A percentile compares a stretch with the other conserved stretches of the same genome.
Conservation (phyloP, 2,113 vertebrate genomes). For the Climacteris rufus region DNA sequence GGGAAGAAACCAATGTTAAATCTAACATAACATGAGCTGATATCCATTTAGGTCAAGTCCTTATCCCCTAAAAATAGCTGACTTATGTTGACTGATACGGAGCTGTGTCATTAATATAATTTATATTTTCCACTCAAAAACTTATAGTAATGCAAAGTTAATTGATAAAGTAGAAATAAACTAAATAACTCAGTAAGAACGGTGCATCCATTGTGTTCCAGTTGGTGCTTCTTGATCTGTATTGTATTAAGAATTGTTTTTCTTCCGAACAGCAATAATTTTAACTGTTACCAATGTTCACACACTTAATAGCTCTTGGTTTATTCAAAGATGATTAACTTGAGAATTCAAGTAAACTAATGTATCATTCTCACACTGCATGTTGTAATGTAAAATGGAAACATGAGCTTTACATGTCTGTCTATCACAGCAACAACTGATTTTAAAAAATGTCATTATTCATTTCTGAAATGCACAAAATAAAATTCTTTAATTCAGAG, state of each 20-base stretch:
- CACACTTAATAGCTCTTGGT: not conserved
- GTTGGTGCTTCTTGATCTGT: not conserved
- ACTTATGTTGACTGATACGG: not conserved
- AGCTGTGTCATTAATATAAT: not conserved
- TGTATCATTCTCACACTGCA: slow-evolving; percentile 17
- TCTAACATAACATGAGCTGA: not conserved
- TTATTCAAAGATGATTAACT: not conserved
- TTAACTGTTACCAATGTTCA: not conserved
- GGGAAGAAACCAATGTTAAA: not conserved
- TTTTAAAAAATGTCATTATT: slow-evolving; percentile 39
- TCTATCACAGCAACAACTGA: slow-evolving; percentile 29
- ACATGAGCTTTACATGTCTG: slow-evolving; percentile 30
- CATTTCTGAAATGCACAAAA: slow-evolving; percentile 67
- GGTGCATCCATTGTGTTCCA: not conserved
- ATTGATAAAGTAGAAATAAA: not conserved
- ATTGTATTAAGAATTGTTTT: not conserved
- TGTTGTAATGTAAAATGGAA: slow-evolving; percentile 34
- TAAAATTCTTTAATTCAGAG: slow-evolving; percentile 56
- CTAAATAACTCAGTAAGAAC: not conserved
- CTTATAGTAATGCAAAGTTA: not conserved
- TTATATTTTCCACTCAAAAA: not conserved
- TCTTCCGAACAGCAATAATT: not conserved
- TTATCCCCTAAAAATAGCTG: not conserved
- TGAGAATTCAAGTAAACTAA: not conserved
- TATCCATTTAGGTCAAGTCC: not conserved